Percentiles rank a stretch among this genome's conserved stretches.
Evolutionary conservation across 1,140 invertebrate genomes (phyloP).

Genomic region (Microplitis mediator): DNA sequence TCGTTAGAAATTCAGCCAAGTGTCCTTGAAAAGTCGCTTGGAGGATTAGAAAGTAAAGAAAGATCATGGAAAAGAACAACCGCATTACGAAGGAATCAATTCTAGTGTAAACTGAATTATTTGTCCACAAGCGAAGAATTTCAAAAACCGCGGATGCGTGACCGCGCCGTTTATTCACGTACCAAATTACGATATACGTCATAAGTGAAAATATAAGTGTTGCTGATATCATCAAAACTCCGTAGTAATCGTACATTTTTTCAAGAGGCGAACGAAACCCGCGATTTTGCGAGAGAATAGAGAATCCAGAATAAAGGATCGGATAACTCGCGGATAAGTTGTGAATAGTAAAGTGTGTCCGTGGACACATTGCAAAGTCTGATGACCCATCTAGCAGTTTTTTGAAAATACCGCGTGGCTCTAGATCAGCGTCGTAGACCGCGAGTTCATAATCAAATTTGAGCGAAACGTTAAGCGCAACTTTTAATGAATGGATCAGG

Average conservation of each 20-base stretch:
- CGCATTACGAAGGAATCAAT: background rate
- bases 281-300: background rate
- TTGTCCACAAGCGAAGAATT: background rate
- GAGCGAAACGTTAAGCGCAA: too few relatives aligned
- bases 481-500: too few relatives aligned
- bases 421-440: too few relatives aligned
- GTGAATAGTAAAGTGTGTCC: too few relatives aligned
- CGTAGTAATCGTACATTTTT: background rate
- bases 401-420: too few relatives aligned
- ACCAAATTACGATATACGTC: background rate
- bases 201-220: background rate
- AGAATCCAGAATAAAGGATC: too few relatives aligned
- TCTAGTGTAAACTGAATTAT: background rate
- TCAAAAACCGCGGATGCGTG: background rate
- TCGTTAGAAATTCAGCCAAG: background rate
- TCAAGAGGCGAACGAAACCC: background rate
- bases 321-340: background rate
- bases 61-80: background rate
- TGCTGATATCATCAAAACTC: background rate
- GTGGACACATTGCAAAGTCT: background rate
- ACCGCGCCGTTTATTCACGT: background rate
- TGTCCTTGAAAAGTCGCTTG: background rate
- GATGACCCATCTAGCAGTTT: too few relatives aligned
- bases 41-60: background rate
- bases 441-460: too few relatives aligned